phyloP scores from a whole-genome alignment of 2,113 vertebrate genomes.

The Perca flavescens region DNA sequence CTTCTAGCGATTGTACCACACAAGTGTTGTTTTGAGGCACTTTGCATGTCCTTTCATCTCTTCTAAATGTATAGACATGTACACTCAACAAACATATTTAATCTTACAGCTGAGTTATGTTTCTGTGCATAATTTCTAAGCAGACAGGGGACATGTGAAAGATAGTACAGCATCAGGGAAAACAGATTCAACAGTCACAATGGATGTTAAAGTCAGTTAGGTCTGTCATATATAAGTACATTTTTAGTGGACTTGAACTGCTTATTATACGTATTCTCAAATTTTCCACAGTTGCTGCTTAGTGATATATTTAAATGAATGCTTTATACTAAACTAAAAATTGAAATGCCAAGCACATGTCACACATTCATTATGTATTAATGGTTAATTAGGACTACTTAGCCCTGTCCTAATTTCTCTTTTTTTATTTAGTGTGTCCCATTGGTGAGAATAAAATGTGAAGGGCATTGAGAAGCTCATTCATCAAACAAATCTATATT shows the following conservation, averaged over 20 bases:
- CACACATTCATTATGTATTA: neutral
- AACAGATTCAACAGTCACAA: neutral
- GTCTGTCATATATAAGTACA: neutral
- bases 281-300: neutral
- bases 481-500: constrained; percentile 51
- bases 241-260: neutral
- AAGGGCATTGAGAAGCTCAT: constrained; percentile 42
- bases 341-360: neutral
- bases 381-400: constrained; percentile 28
- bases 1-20: neutral
- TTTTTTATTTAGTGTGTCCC: neutral
- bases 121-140: neutral
- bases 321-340: neutral
- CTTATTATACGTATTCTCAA: neutral
- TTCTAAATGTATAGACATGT: neutral
- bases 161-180: neutral
- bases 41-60: constrained; percentile 8
- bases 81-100: neutral
- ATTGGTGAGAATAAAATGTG: constrained; percentile 21
- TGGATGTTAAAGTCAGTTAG: constrained; percentile 14
- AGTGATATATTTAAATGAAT: neutral
- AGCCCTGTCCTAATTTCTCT: constrained; percentile 1
- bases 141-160: neutral
- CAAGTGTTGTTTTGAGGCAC: neutral
- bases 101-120: neutral